Conservation (phyloP, 1,140 invertebrate species). For the Platyscapa corneri region DNA sequence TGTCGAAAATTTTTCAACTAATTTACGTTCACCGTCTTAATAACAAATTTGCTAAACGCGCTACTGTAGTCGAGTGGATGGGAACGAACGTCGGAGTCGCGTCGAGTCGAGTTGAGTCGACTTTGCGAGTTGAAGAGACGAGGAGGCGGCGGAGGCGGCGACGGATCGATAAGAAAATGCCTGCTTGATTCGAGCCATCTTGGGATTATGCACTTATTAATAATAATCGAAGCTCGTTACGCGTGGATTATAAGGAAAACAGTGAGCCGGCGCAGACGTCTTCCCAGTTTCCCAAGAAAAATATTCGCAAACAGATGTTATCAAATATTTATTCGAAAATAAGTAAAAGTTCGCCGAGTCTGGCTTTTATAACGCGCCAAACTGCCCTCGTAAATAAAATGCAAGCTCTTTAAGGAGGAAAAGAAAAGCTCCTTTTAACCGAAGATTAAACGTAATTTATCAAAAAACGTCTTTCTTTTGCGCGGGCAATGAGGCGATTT, state of each 20-base stretch:
- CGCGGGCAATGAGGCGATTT: not conserved
- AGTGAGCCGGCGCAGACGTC: not conserved
- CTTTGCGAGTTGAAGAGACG: constrained; percentile 44
- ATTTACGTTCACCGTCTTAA: constrained; percentile 44
- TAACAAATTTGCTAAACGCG: constrained; percentile 40
- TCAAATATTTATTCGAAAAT: constrained; percentile 26
- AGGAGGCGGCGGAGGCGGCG: not conserved
- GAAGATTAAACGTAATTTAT: not conserved
- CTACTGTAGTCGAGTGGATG: constrained; percentile 24
- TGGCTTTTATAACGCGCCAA: not conserved
- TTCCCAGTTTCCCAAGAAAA: constrained; percentile 1
- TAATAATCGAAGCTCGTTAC: constrained; percentile 48
- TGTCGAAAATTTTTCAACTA: constrained; percentile 51
- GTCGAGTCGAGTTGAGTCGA: constrained; percentile 33
- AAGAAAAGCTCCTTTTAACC: not conserved
- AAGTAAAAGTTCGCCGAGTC: constrained; percentile 2
- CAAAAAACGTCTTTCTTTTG: not conserved
- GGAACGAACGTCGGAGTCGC: not conserved
- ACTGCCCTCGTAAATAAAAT: not conserved
- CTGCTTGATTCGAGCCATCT: constrained; percentile 18
- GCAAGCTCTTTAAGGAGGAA: not conserved
- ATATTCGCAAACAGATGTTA: constrained; percentile 9
- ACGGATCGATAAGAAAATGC: constrained; percentile 50
- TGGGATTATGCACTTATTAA: constrained; percentile 48
- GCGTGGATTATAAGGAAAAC: constrained; percentile 9